These are phyloP conservation scores for Nomada flava DNA, from an alignment of 2,888 invertebrate genomes.

Conservation along the genomic window DNA sequence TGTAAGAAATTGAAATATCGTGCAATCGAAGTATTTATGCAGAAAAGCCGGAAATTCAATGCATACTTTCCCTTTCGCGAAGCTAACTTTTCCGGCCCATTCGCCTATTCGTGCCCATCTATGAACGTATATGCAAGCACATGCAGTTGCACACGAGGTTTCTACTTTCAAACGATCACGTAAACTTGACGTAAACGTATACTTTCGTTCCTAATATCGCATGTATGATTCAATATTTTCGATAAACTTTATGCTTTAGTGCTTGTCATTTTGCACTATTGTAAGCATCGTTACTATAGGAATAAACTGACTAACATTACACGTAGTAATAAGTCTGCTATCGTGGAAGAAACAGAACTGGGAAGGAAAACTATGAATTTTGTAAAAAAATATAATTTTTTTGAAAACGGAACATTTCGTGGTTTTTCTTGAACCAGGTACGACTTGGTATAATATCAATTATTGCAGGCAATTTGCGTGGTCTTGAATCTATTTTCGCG, in stretches of 20 bases:
- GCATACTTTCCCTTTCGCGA: slow-evolving; percentile 38
- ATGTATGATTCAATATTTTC: background rate
- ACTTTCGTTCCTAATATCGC: background rate
- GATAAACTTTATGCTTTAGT: background rate
- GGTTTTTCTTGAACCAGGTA: too few species aligned
- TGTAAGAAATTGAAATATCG: background rate
- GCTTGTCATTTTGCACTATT: background rate
- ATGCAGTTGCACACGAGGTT: slow-evolving; percentile 3
- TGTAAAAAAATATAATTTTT: too few species aligned
- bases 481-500: too few species aligned
- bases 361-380: too few species aligned
- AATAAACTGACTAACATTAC: too few species aligned
- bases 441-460: too few species aligned
- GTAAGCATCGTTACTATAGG: background rate
- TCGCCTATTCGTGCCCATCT: slow-evolving; percentile 17
- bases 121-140: background rate
- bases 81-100: slow-evolving; percentile 49
- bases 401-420: too few species aligned
- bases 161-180: slow-evolving; percentile 46
- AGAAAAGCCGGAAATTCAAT: slow-evolving; percentile 22
- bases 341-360: too few species aligned
- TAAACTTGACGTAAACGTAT: slow-evolving; percentile 32
- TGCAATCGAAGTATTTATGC: background rate
- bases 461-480: too few species aligned
- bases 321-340: too few species aligned